Conservation (phyloP, 2,888 invertebrate genomes). For the Sphaeridia pumilis region DNA sequence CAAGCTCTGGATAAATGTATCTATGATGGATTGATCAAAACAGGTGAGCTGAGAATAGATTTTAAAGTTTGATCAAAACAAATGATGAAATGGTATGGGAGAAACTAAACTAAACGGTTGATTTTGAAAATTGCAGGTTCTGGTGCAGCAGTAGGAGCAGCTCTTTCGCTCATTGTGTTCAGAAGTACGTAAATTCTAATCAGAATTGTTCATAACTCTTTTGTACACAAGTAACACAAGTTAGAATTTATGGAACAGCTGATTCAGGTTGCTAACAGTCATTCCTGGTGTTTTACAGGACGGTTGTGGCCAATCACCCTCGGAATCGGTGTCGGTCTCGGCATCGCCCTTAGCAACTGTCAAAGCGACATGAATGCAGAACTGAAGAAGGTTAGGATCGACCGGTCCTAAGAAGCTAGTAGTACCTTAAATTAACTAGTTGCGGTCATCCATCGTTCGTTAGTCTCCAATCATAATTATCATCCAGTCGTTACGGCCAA, state of each 20-base stretch:
- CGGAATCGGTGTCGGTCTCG: slow-evolving; percentile 80
- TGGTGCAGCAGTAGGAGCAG: slow-evolving; percentile 64
- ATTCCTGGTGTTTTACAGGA: too few species aligned
- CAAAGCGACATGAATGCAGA: slow-evolving; percentile 50
- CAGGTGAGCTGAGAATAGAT: slow-evolving; percentile 19
- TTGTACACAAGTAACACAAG: not conserved
- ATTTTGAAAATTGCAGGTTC: slow-evolving; percentile 52
- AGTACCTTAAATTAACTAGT: too few species aligned
- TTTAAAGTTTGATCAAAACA: not conserved
- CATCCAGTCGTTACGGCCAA: too few species aligned
- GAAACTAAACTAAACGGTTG: not conserved
- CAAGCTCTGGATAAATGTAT: slow-evolving; percentile 30
- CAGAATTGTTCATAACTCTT: not conserved
- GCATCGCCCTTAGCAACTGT: slow-evolving; percentile 80
- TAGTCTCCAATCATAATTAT: too few species aligned
- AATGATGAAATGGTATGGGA: not conserved
- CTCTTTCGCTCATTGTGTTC: slow-evolving; percentile 71
- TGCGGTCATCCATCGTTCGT: too few species aligned
- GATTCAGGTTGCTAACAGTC: too few species aligned
- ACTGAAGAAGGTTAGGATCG: too few species aligned
- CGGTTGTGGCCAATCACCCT: slow-evolving; percentile 77
- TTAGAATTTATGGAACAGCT: not conserved
- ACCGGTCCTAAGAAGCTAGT: too few species aligned
- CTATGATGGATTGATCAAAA: slow-evolving; percentile 32
- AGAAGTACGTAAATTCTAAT: slow-evolving; percentile 47